Base-by-base conservation (phyloP, 2,888 invertebrate genomes). In the Craniophora ligustri region DNA sequence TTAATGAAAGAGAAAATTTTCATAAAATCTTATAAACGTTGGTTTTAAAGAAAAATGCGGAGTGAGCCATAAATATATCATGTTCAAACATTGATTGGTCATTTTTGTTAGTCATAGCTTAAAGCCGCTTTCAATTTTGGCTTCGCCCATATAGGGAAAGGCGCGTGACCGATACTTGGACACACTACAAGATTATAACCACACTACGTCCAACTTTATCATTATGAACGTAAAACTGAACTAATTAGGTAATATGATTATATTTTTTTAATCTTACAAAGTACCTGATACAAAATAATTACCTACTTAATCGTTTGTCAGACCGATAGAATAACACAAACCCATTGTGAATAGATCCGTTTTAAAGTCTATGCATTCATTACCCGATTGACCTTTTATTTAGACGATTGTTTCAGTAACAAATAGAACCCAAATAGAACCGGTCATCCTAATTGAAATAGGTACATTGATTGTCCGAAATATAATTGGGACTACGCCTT, bases 401-500 rank as follows among this genome's bases (percentile, higher is more conserved):
- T 41, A 28, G 28, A 57, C 49, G 19, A 23, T 48, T 47, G 42
- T 45, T 54, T 61, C 56, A 19, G 26, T 13, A 44, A 40, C 32
- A n/a, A 21, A 16, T 54, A 48, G 42, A 54, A 54, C 49, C 39
- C 38, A 16, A 59, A 40, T 60, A 48, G 36, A 45, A 72, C 46
- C 40, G 64, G 61, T 59, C 63, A 65, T 59, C 63, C 49, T 64
- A 53, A 68, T 61, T 46, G 51, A 58, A 54, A 57, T n/a, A n/a
- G n/a, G n/a, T 62, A 66, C 65, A 67, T 68, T 68, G 65, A 58
- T 70, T 66, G 55, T 64, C 34, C 31, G 23, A 48, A 56, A 58
- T 50, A 68, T 75, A 73, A 76, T 75, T 72, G 67, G 67, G 70
- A 59, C 47, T 47, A 67, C 75, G 74, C 70, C 73, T 61, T 34